Evolutionary conservation across 1,140 invertebrate genomes (phyloP).

Genomic region (Potamilus streckersoni): DNA sequence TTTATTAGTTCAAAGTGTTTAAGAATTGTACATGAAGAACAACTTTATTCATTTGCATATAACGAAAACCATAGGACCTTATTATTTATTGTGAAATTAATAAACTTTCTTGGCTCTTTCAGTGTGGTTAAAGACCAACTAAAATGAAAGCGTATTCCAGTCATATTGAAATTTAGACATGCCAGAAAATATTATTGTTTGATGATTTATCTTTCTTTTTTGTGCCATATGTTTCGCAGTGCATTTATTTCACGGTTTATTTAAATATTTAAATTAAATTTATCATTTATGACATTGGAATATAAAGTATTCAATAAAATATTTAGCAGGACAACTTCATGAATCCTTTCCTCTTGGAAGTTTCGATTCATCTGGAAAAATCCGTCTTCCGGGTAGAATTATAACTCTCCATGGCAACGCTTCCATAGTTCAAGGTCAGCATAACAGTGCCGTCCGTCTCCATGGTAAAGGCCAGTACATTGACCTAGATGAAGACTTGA

Average conservation of each 20-base stretch:
- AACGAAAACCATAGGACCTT: not conserved
- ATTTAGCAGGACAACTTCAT: slow-evolving; percentile 19
- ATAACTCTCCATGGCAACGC: slow-evolving; percentile 43
- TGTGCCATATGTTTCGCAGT: not conserved
- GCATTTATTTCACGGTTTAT: slow-evolving; percentile 11
- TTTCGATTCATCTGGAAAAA: slow-evolving; percentile 6
- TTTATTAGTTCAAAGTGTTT: too few relatives aligned
- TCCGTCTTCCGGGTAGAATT: slow-evolving; percentile 31
- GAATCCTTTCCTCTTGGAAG: slow-evolving; percentile 6
- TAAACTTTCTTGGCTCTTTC: not conserved
- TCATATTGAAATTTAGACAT: not conserved
- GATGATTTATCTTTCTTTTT: not conserved
- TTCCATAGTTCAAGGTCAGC: slow-evolving; percentile 30
- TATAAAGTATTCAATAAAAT: slow-evolving; percentile 20
- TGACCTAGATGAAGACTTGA: slow-evolving; percentile 53
- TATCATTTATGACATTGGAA: slow-evolving; percentile 21
- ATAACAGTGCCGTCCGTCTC: slow-evolving; percentile 41
- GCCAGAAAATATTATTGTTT: not conserved
- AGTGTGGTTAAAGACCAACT: not conserved
- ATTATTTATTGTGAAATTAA: not conserved
- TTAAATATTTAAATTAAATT: slow-evolving; percentile 12
- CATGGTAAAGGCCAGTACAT: slow-evolving; percentile 57
- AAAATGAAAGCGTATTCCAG: not conserved
- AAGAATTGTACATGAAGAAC: too few relatives aligned
- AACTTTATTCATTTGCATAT: not conserved